phyloP scores from a whole-genome alignment of 37 sponge, comb jelly and placozoan species.

The Mnemiopsis leidyi region DNA sequence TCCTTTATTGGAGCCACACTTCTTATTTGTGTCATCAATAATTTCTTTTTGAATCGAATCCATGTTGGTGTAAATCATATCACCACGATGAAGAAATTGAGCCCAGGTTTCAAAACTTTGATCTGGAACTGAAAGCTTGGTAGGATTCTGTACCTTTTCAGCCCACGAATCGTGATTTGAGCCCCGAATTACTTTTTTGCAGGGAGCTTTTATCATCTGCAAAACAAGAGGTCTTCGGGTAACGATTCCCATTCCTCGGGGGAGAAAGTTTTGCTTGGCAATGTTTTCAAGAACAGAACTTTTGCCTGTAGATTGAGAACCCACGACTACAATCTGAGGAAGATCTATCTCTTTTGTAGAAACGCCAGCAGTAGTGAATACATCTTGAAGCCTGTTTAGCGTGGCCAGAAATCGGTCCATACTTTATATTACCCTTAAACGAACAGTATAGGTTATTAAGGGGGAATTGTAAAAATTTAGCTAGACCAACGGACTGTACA shows the following conservation, averaged over 20 bases:
- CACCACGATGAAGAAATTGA: conserved; percentile 75
- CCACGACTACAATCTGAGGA: conserved; percentile 97
- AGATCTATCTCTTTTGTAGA: conserved; percentile 79
- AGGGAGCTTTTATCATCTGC: conserved; percentile 76
- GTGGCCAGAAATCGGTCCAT: not conserved
- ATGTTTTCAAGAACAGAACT: conserved; percentile 96
- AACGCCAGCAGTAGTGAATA: conserved; percentile 92
- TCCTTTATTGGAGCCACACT: conserved; percentile 67
- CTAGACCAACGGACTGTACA: too few relatives aligned
- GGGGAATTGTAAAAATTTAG: too few relatives aligned
- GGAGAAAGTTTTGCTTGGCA: conserved; percentile 85
- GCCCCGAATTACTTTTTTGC: conserved; percentile 47
- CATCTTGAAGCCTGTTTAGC: conserved; percentile 97
- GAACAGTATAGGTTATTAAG: too few relatives aligned
- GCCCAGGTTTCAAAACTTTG: conserved; percentile 82
- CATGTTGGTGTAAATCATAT: conserved; percentile 37
- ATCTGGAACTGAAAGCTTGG: too few relatives aligned
- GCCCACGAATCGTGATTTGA: conserved; percentile 78
- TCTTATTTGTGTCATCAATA: not conserved
- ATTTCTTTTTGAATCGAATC: not conserved
- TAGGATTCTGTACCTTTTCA: too few relatives aligned
- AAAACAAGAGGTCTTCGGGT: conserved; percentile 92
- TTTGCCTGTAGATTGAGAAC: conserved; percentile 77
- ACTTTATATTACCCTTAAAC: too few relatives aligned
- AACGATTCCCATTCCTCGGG: conserved; percentile 95